Evolutionary conservation across 2,888 invertebrate species (phyloP).

Genomic region (Netelia inedita): DNA sequence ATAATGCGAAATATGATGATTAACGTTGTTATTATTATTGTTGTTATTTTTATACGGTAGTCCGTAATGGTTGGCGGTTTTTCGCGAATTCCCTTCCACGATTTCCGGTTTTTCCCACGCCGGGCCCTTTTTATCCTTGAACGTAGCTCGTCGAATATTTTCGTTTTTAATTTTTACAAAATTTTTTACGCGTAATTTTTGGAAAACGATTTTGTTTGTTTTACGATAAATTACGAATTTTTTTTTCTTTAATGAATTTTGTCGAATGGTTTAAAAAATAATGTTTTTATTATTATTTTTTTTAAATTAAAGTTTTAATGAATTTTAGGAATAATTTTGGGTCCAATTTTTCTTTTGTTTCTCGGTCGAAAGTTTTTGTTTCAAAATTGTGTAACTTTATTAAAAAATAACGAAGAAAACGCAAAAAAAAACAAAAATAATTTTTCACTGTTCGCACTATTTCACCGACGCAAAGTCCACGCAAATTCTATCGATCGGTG

Average conservation of each 20-base stretch:
- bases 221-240: background rate
- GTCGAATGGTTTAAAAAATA: too few species aligned
- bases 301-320: too few species aligned
- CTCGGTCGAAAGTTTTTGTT: too few species aligned
- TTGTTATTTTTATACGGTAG: constrained; percentile 70
- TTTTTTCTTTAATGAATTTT: background rate
- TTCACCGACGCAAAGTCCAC: background rate
- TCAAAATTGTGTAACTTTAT: too few species aligned
- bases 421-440: background rate
- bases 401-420: too few species aligned
- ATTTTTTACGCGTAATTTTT: too few species aligned
- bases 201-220: background rate
- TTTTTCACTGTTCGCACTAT: constrained; percentile 14
- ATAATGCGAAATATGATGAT: constrained; percentile 23
- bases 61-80: constrained; percentile 83
- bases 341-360: too few species aligned
- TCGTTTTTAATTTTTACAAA: background rate
- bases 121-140: constrained; percentile 54
- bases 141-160: background rate
- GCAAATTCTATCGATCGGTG: constrained; percentile 27
- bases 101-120: constrained; percentile 72
- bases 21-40: constrained; percentile 56
- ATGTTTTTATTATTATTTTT: too few species aligned
- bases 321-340: too few species aligned
- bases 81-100: constrained; percentile 82